phyloP scores from a whole-genome alignment of 2,888 invertebrate species.

The Mythimna loreyi region DNA sequence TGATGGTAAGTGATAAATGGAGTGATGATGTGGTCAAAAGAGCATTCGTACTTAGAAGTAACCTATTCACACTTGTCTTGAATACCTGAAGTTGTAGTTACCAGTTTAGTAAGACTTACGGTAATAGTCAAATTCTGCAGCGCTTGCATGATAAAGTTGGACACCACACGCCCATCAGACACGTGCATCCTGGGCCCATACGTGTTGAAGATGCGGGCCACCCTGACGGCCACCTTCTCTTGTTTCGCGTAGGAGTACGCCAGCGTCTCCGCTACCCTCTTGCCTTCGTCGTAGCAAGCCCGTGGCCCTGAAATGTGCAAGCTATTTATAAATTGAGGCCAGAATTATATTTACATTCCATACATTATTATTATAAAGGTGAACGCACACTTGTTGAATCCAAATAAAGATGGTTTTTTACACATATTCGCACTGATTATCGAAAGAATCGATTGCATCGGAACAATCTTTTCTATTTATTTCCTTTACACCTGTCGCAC shows the following conservation, averaged over 20 bases:
- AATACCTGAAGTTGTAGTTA: too few species aligned
- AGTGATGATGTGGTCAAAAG: neutral
- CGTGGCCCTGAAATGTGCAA: constrained; percentile 93
- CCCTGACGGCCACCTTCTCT: constrained; percentile 98
- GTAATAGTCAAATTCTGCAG: constrained; percentile 98
- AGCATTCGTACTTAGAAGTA: neutral
- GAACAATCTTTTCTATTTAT: too few species aligned
- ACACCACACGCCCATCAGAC: constrained; percentile 99
- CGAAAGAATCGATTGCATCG: too few species aligned
- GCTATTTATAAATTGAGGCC: constrained; percentile 1
- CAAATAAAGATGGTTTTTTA: too few species aligned
- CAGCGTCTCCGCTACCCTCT: constrained; percentile 98
- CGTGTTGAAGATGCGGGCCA: constrained; percentile 99
- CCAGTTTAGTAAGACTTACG: constrained; percentile 87
- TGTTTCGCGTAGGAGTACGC: constrained; percentile 99
- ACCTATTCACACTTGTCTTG: too few species aligned
- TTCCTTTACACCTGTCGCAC: too few species aligned
- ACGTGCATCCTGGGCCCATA: constrained; percentile 99
- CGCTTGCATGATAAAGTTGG: constrained; percentile 99
- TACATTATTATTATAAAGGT: too few species aligned
- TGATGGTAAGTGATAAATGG: neutral
- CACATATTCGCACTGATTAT: too few species aligned
- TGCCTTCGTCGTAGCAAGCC: constrained; percentile 99
- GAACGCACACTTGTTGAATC: too few species aligned
- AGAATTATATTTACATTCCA: neutral